Evolutionary conservation across 2,888 invertebrate species (phyloP), one percentile per base, ranked within the genome.

Genomic region (Poecilobothrus nobilitatus): DNA sequence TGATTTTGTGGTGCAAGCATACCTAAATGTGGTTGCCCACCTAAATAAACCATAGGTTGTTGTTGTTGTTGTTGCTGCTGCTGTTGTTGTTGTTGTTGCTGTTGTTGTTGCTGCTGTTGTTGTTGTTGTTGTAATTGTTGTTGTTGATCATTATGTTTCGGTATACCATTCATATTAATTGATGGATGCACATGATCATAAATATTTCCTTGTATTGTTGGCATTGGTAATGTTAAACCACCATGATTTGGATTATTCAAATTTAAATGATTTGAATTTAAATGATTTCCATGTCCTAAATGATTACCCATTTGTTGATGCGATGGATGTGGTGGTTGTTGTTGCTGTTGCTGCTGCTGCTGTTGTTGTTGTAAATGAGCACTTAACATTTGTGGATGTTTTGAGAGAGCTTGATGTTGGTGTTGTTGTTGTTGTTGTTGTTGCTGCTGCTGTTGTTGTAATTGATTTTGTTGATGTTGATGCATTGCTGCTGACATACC

Each of bases 331-430:
- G 72, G 73, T 15, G 75, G 77, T 27, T 74, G 76, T 68, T 73
- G 72, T 37, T 72, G 71, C 12, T 70, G 71, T 66, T 74, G 74
- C 77, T 84, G 84, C 82, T 84, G 82, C 37, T 84, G 79, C 73
- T 85, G 85, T 61, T 84, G 84, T 72, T 83, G 82, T 72, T 84
- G 82, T 77, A 85, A 86, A 76, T 85, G 86, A 73, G 85, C 84
- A 27, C 75, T 76, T 65, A 74, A 75, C 64, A 72, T 74, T 44
- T 77, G 77, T 68, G 77, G 84, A 67, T 84, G 85, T 70, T 85
- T 84, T 70, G 84, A 75, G 66, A 65, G 18, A 65, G 84, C 83
- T 78, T 84, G 85, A 72, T 84, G 85, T 63, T 84, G 82, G 68
- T 77, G 77, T 76, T 27, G 75, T 20, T 75, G 75, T 20, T 76